Evolutionary conservation across 2,797 vertebrate species (phyloP), one percentile per base, ranked within the genome.

Genomic region (Triplophysa yarkandensis): DNA sequence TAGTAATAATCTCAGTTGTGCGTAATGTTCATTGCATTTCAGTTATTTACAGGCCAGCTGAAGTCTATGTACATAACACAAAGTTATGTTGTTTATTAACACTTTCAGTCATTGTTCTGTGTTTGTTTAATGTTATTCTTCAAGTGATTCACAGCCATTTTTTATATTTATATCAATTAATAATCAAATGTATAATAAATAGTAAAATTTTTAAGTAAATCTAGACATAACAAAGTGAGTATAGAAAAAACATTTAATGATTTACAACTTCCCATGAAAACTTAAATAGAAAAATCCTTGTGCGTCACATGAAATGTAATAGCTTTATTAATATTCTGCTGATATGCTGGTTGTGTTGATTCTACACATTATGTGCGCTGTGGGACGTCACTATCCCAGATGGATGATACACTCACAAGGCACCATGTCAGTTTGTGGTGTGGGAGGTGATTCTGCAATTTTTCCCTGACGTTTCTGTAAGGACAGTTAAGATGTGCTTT

Each of bases 401-500:
- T 60, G 68, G 55, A 71, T 48, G 69, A 62, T 62, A 48, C 69
- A 62, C 30, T 71, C 57, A 50, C 14, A 72, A 63, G 32, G 70
- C 21, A 6, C 10, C 36, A 19, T 2, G 8, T 64, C 48, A 32
- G n/a, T 65, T 23, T 65, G 36, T 65, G 36, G 61, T 44, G 71
- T 73, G 61, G 60, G 71, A 65, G 69, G 69, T 71, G 71, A 64
- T 73, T 65, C 27, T 41, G 54, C 28, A 8, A 57, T 57, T 57
- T 25, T 52, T 13, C 11, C 10, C 48, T 52, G 58, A 63, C 52
- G 60, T 63, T 72, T 60, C 46, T 72, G 70, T 63, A 46, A 72
- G 52, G 36, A 60, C 55, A 48, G 41, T 62, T 71, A 3, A 0
- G 21, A 43, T 27, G 69, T 71, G 69, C 27, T 23, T 70, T 60